These are phyloP conservation scores for Cryptocheilus praepositus DNA, from an alignment of 2,888 invertebrate species.

Conservation along the genomic window DNA sequence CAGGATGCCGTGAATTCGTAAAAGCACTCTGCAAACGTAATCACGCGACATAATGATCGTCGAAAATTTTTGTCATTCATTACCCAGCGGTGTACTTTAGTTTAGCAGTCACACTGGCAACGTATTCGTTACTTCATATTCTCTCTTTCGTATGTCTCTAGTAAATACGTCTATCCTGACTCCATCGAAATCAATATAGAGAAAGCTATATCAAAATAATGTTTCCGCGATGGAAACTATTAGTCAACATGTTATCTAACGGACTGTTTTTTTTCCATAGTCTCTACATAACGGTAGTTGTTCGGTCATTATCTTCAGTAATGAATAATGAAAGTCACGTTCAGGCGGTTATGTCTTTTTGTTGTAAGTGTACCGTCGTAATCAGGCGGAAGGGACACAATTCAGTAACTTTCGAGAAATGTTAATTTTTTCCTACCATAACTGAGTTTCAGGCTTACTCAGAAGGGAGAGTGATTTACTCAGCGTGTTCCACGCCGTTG, in stretches of 20 bases:
- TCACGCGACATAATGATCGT: conserved; percentile 14
- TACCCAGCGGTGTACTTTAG: no score
- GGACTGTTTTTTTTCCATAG: no score
- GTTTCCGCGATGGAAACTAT: conserved; percentile 5
- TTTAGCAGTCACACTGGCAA: no score
- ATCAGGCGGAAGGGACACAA: no score
- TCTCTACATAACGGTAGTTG: no score
- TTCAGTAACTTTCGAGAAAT: conserved; percentile 11
- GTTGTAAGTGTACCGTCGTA: no score
- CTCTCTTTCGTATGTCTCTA: not conserved
- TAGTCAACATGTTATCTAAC: conserved; percentile 7
- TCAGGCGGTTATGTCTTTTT: no score
- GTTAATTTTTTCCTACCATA: conserved; percentile 16
- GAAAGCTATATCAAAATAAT: not conserved
- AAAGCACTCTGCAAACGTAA: conserved; percentile 33
- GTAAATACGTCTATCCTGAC: no score
- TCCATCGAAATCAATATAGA: no score
- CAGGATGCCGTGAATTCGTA: conserved; percentile 39
- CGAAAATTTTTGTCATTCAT: no score
- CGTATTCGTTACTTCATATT: not conserved
- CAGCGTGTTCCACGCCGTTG: conserved; percentile 31
- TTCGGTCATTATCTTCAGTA: no score
- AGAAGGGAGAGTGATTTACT: conserved; percentile 31
- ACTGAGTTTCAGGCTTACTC: conserved; percentile 9
- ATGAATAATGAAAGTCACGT: no score